Conservation (phyloP, 2,888 invertebrate genomes). For the Synergus itoensis region DNA sequence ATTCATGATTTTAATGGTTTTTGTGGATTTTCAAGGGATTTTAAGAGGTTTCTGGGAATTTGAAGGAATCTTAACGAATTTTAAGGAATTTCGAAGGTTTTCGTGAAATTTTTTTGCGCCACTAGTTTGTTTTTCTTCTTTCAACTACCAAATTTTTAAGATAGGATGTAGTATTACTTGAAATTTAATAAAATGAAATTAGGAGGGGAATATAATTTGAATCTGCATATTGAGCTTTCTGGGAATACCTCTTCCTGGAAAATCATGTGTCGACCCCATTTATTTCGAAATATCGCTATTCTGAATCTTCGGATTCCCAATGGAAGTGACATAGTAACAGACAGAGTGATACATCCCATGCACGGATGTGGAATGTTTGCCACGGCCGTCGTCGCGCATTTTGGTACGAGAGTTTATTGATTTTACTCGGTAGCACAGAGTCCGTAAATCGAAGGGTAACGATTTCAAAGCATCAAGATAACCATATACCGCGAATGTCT, state of each 20-base stretch:
- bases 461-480: slow-evolving; percentile 12
- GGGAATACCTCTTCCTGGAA: not conserved
- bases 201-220: not conserved
- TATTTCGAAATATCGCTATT: slow-evolving; percentile 30
- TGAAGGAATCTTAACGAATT: no score
- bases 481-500: not conserved
- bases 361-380: slow-evolving; percentile 33
- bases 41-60: no score
- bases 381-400: slow-evolving; percentile 24
- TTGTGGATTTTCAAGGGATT: no score
- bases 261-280: slow-evolving; percentile 31
- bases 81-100: no score
- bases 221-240: slow-evolving; percentile 27
- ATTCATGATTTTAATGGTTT: no score
- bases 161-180: no score
- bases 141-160: no score
- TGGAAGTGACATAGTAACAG: slow-evolving; percentile 40
- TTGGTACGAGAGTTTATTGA: slow-evolving; percentile 30
- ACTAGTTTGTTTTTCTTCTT: no score
- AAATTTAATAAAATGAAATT: not conserved
- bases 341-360: slow-evolving; percentile 21
- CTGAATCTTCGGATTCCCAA: slow-evolving; percentile 30
- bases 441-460: slow-evolving; percentile 18
- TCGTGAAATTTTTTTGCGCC: no score
- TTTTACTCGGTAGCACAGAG: slow-evolving; percentile 11